Evolutionary conservation across 2,113 vertebrate genomes (phyloP).

Genomic region (Eretmochelys imbricata): DNA sequence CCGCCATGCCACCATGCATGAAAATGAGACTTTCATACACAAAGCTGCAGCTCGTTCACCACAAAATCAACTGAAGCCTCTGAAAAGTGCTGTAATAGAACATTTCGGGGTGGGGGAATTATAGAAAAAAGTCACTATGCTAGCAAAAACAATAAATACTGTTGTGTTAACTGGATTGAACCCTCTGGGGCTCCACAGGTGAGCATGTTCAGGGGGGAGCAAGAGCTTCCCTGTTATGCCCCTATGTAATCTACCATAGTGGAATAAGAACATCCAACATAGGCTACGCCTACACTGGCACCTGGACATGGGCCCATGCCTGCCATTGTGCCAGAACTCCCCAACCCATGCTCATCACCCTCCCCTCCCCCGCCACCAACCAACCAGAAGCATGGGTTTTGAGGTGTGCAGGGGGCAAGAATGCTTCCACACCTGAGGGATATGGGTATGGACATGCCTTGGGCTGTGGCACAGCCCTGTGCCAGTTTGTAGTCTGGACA

Average conservation of each 20-base stretch:
- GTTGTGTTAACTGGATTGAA: neutral
- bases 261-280: neutral
- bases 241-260: neutral
- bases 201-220: neutral
- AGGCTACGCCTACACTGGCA: neutral
- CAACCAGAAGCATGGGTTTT: neutral
- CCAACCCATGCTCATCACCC: neutral
- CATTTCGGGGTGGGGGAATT: rapidly evolving
- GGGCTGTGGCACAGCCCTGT: neutral
- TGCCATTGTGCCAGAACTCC: neutral
- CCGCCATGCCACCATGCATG: neutral
- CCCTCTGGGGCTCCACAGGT: neutral
- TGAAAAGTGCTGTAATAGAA: neutral
- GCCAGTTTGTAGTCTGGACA: neutral
- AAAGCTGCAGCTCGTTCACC: neutral
- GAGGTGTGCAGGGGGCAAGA: neutral
- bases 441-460: neutral
- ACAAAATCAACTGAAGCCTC: neutral
- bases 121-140: neutral
- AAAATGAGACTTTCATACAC: neutral
- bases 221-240: neutral
- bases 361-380: too few species aligned
- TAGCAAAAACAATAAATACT: neutral
- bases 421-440: neutral
- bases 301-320: neutral